Percentiles rank a stretch among this genome's conserved stretches.
Conservation (phyloP, 1,140 invertebrate genomes). For the Bradysia coprophila region DNA sequence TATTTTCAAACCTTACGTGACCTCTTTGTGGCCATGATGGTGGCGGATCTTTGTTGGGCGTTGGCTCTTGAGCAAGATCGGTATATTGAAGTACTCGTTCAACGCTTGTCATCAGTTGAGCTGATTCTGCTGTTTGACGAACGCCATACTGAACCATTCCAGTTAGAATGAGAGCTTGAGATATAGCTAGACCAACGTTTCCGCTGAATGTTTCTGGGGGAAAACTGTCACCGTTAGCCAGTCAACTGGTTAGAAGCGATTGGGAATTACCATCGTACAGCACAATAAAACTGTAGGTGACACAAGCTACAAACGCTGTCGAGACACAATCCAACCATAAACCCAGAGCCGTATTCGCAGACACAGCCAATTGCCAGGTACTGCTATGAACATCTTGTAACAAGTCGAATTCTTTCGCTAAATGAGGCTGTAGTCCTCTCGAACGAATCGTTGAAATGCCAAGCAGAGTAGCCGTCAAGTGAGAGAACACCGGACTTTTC, state of each 20-base stretch:
- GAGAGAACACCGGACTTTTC: slow-evolving; percentile 65
- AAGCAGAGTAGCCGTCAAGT: slow-evolving; percentile 56
- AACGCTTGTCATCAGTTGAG: slow-evolving; percentile 70
- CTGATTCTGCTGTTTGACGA: slow-evolving; percentile 60
- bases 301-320: slow-evolving; percentile 34
- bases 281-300: slow-evolving; percentile 37
- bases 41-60: slow-evolving; percentile 15
- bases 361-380: slow-evolving; percentile 39
- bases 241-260: not conserved
- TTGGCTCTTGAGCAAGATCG: slow-evolving; percentile 26
- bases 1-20: slow-evolving; percentile 37
- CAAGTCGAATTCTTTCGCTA: slow-evolving; percentile 50
- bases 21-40: slow-evolving; percentile 27
- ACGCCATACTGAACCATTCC: slow-evolving; percentile 76
- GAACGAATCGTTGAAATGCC: slow-evolving; percentile 69
- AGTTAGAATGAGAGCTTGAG: slow-evolving; percentile 62
- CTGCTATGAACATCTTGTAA: slow-evolving; percentile 43
- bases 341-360: slow-evolving; percentile 41
- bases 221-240: slow-evolving; percentile 7
- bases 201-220: slow-evolving; percentile 36
- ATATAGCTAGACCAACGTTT: slow-evolving; percentile 61
- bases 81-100: slow-evolving; percentile 62
- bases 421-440: slow-evolving; percentile 37
- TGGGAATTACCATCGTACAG: slow-evolving; percentile 16
- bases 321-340: slow-evolving; percentile 54